These are phyloP conservation scores for Drosophila longiperda DNA, from an alignment of 2,888 invertebrate species.

Conservation along the genomic window DNA sequence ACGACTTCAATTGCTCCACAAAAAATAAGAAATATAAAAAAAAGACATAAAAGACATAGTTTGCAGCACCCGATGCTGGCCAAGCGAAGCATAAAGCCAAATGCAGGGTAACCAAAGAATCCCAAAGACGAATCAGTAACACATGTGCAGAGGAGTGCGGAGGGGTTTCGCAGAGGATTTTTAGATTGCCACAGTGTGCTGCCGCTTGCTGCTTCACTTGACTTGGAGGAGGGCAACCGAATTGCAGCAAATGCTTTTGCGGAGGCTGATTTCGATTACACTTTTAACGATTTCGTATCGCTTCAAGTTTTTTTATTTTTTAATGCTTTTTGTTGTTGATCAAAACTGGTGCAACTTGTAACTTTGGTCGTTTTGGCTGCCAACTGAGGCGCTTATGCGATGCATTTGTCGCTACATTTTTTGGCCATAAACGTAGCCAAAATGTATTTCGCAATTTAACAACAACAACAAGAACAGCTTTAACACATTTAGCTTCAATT, in stretches of 20 bases:
- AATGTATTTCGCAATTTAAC: slow-evolving; percentile 67
- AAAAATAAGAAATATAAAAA: neutral
- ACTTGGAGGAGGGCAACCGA: slow-evolving; percentile 34
- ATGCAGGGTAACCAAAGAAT: slow-evolving; percentile 62
- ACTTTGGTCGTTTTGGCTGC: slow-evolving; percentile 49
- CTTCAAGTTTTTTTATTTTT: slow-evolving; percentile 35
- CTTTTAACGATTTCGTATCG: slow-evolving; percentile 52
- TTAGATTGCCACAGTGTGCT: slow-evolving; percentile 68
- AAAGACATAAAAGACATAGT: slow-evolving; percentile 25
- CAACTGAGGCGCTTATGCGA: slow-evolving; percentile 47
- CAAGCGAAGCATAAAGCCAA: slow-evolving; percentile 59
- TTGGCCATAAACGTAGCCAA: slow-evolving; percentile 68
- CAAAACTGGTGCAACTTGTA: slow-evolving; percentile 71
- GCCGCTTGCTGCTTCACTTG: slow-evolving; percentile 54
- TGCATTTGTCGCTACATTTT: slow-evolving; percentile 69
- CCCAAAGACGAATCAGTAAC: slow-evolving; percentile 41
- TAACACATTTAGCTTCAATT: slow-evolving; percentile 65
- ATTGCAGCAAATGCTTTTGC: slow-evolving; percentile 49
- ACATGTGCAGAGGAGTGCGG: slow-evolving; percentile 9
- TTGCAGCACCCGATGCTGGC: slow-evolving; percentile 28
- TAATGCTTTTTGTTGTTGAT: slow-evolving; percentile 24
- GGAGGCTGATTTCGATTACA: slow-evolving; percentile 56
- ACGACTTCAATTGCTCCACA: slow-evolving; percentile 46
- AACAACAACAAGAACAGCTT: slow-evolving; percentile 47
- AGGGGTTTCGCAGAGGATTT: slow-evolving; percentile 52